Evolutionary conservation across 2,888 invertebrate genomes (phyloP).

Genomic region (Meteorus colon): DNA sequence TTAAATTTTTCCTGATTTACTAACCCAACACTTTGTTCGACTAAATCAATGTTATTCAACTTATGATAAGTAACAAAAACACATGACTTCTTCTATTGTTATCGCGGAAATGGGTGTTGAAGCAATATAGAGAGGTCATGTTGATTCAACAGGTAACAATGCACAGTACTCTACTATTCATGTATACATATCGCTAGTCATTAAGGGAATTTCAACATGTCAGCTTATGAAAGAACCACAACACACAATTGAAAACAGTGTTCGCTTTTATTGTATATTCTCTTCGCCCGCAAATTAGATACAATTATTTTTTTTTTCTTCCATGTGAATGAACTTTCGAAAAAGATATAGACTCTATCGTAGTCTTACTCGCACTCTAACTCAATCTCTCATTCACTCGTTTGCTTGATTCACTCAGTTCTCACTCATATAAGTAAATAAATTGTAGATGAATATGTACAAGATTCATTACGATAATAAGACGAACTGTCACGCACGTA

Average conservation of each 20-base stretch:
- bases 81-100: background rate
- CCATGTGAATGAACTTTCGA: slow-evolving; percentile 49
- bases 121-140: background rate
- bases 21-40: background rate
- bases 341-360: slow-evolving; percentile 47
- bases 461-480: slow-evolving; percentile 51
- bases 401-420: background rate
- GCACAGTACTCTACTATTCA: background rate
- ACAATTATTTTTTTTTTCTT: slow-evolving; percentile 54
- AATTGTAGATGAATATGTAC: slow-evolving; percentile 69
- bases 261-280: slow-evolving; percentile 68
- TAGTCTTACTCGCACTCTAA: slow-evolving; percentile 44
- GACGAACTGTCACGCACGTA: background rate
- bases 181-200: background rate
- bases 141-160: background rate
- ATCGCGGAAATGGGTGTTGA: background rate
- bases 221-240: background rate
- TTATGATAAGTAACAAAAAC: background rate
- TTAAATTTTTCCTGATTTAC: background rate
- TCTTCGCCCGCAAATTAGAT: slow-evolving; percentile 63
- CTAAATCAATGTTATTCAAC: background rate
- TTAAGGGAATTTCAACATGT: background rate
- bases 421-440: slow-evolving; percentile 62
- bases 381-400: slow-evolving; percentile 54
- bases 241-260: slow-evolving; percentile 64